These are phyloP conservation scores for Eudorcas thomsonii DNA, from an alignment of 2,113 vertebrate species.

Conservation along the genomic window DNA sequence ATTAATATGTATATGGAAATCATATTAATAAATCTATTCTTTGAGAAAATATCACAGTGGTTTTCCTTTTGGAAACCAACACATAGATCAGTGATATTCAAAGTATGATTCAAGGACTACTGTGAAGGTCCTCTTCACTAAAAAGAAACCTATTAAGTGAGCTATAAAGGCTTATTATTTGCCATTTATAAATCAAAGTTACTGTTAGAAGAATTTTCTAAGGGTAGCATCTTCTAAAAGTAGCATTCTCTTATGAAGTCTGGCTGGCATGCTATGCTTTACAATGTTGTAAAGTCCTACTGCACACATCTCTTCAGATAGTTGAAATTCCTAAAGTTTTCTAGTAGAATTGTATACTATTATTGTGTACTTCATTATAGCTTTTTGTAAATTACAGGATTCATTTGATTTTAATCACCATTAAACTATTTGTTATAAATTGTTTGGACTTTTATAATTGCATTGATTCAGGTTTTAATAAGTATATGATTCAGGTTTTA, in stretches of 20 bases:
- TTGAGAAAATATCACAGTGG: not conserved
- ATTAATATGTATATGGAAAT: not conserved
- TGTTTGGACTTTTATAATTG: not conserved
- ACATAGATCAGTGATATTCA: not conserved
- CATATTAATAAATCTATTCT: not conserved
- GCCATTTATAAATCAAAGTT: not conserved
- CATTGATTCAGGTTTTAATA: not conserved
- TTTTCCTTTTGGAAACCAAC: not conserved
- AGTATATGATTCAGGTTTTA: not conserved
- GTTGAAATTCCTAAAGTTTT: not conserved
- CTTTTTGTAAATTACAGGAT: not conserved
- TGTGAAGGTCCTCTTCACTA: not conserved
- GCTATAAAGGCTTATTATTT: not conserved
- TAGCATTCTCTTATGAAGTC: not conserved
- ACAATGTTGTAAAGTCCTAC: not conserved
- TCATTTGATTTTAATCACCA: not conserved
- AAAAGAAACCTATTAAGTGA: not conserved
- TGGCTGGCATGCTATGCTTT: not conserved
- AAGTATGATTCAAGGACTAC: not conserved
- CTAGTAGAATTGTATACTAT: not conserved
- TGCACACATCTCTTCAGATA: not conserved
- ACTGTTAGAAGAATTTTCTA: not conserved
- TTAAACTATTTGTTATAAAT: not conserved
- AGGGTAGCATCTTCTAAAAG: not conserved
- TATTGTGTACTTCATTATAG: not conserved